phyloP scores from a whole-genome alignment of 2,113 vertebrate genomes.

The Hydrochoerus hydrochaeris region DNA sequence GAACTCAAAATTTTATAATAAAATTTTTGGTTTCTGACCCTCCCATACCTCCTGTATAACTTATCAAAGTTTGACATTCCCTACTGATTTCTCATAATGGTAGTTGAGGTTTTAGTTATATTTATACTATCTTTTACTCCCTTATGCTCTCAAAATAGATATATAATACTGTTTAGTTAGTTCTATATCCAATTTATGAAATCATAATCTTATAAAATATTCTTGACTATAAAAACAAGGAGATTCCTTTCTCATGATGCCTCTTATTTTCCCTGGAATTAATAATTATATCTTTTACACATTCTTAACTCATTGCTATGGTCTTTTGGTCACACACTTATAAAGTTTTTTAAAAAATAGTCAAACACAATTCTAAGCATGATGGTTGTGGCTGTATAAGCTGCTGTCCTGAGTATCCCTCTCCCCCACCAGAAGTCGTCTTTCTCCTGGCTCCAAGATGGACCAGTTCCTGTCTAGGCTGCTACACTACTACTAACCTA shows the following conservation, averaged over 20 bases:
- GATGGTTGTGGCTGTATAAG: not conserved
- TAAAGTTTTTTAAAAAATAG: not conserved
- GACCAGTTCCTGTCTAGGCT: not conserved
- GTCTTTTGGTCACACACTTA: not conserved
- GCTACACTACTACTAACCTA: not conserved
- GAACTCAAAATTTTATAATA: conserved; percentile 37
- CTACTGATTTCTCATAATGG: conserved; percentile 13
- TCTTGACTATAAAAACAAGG: conserved; percentile 13
- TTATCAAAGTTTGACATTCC: conserved; percentile 50
- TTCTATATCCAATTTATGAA: conserved; percentile 16
- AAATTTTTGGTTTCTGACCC: conserved; percentile 27
- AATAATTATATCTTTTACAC: not conserved
- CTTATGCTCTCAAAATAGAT: conserved; percentile 30
- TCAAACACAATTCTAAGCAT: not conserved
- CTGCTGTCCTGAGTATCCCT: not conserved
- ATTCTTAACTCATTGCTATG: not conserved
- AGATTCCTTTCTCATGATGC: conserved; percentile 14
- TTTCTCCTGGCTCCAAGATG: not conserved
- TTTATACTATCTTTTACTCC: not conserved
- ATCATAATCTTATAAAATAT: conserved; percentile 34
- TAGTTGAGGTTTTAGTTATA: not conserved
- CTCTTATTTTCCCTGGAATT: conserved; percentile 27
- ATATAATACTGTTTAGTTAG: conserved; percentile 3
- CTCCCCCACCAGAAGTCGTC: not conserved
- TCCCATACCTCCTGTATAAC: not conserved